Evolutionary conservation across 35 echinoderm and acorn worm genomes (phyloP), one percentile per base, ranked within the genome.

Genomic region (Apostichopus californicus): DNA sequence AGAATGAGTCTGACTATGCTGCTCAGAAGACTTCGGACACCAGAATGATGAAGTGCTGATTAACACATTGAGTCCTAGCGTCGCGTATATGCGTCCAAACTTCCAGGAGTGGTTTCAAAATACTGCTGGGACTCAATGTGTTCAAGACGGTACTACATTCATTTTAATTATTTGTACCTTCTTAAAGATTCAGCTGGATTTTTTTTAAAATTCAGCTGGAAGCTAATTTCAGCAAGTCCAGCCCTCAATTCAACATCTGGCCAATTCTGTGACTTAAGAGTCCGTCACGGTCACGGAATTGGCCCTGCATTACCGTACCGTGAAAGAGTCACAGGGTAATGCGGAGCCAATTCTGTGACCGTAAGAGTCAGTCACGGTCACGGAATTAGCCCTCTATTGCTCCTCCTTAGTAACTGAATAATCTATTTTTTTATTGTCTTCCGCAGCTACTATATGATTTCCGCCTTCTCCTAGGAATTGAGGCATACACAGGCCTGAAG

Each of bases 401-500:
- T 78, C 9, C 46, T 10, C 46, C 77, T 26, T 77, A 12, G 5
- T 6, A 77, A 21, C 73, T 77, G 17, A 26, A 15, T 11, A 23
- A 9, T 20, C 4, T 46, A 23, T 26, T 26, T 26, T 78, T 1
- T 1, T 46, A 5, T 2, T 26, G 8, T 78, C 23, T 23, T 78
- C 21, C 77, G 15, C 77, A 78, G 77, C 77, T 78, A 20, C 77
- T 78, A 24, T 24, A 78, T 78, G 77, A 78, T 78, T 78, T 78
- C 77, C 21, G 18, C 20, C 77, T 78, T 23, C 77, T 78, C 5
- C 21, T 78, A 23, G 77, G 77, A 78, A 10, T 46, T 3, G 77
- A 22, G 77, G 9, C 77, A 3, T 78, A n/a, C 46, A 46, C 15
- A 20, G 77, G 77, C 77, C 77, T 78, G 15, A 78, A 78, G 77